phyloP scores from a whole-genome alignment of 2,888 invertebrate genomes.

The Caenorhabditis sp. region DNA sequence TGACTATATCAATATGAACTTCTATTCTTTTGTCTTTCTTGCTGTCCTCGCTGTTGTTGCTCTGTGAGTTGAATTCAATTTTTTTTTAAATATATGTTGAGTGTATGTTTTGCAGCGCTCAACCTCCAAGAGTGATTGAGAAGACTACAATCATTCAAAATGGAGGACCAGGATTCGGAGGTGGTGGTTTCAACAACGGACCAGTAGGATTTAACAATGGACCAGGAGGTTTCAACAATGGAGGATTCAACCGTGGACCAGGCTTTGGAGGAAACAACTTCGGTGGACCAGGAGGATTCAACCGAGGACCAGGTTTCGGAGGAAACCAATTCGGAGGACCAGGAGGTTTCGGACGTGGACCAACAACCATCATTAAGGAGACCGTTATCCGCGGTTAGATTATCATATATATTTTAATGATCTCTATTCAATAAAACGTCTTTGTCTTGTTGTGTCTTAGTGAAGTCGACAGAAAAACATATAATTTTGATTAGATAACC shows the following conservation, averaged over 20 bases:
- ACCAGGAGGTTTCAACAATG: slow-evolving; percentile 18
- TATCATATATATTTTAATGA: not conserved
- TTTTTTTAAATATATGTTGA: not conserved
- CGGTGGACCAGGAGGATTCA: slow-evolving; percentile 9
- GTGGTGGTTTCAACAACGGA: slow-evolving; percentile 24
- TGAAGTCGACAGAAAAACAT: no score
- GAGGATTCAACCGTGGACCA: slow-evolving; percentile 10
- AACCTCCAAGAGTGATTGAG: slow-evolving; percentile 32
- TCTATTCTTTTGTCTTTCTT: slow-evolving; percentile 33
- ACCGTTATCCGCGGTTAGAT: slow-evolving; percentile 42
- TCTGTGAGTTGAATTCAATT: slow-evolving; percentile 23
- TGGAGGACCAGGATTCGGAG: slow-evolving; percentile 18
- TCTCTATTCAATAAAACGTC: not conserved
- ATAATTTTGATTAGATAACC: no score
- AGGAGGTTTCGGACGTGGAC: slow-evolving; percentile 15
- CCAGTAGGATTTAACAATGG: slow-evolving; percentile 20
- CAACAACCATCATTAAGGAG: slow-evolving; percentile 41
- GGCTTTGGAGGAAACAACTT: slow-evolving; percentile 21
- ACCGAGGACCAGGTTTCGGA: slow-evolving; percentile 9
- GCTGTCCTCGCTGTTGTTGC: slow-evolving; percentile 34
- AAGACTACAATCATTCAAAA: slow-evolving; percentile 35
- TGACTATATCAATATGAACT: slow-evolving; percentile 21
- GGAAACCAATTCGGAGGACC: slow-evolving; percentile 1
- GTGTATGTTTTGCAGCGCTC: slow-evolving; percentile 16
- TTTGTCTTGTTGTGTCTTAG: no score